Base-by-base conservation (phyloP, 2,797 vertebrate species). In the Geotrypetes seraphini region DNA sequence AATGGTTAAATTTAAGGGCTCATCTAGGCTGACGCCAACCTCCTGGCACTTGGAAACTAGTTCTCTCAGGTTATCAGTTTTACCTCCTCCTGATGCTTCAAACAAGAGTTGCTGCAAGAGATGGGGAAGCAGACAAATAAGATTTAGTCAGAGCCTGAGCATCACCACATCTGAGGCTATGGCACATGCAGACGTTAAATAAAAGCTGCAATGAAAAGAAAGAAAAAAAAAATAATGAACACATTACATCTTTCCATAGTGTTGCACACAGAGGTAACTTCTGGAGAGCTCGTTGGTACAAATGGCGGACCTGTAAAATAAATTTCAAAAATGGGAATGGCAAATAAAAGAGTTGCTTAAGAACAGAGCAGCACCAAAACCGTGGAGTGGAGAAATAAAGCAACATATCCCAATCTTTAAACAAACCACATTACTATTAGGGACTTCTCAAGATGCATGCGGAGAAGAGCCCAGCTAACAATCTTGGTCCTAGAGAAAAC, bases 161-260 rank as follows among this genome's bases (percentile, higher is more conserved):
- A 81, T 76, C 66, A 80, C 65, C 72, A 73, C 64, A 77, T 71
- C 79, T 63, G 79, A 69, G 79, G 76, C 78, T 60, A 84, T 83
- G 79, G 78, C 69, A 81, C 74, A 79, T 79, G 66, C 63, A 79
- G 53, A 78, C 74, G 75, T 72, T 73, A 71, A 69, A 71, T 45
- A 74, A 60, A 60, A 78, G 82, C 75, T 75, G 63, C 77, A 70
- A n/a, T 38, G 11, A 16, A n/a, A 32, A 43, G 16, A 30, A 75
- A 75, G 69, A 56, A 68, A 50, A 78, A 78, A 76, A 70, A 78
- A 75, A 75, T 75, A 53, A 61, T 78, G 63, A 78, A 74, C 70
- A 77, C 73, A 84, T 97, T 95, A 98, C 94, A 92, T 97, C 85
- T 91, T 86, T 97, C 94, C 94, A 96, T 47, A 97, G 88, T 69